phyloP scores from a whole-genome alignment of 92 coral and sea anemone genomes.

The Phymanthus crucifer region DNA sequence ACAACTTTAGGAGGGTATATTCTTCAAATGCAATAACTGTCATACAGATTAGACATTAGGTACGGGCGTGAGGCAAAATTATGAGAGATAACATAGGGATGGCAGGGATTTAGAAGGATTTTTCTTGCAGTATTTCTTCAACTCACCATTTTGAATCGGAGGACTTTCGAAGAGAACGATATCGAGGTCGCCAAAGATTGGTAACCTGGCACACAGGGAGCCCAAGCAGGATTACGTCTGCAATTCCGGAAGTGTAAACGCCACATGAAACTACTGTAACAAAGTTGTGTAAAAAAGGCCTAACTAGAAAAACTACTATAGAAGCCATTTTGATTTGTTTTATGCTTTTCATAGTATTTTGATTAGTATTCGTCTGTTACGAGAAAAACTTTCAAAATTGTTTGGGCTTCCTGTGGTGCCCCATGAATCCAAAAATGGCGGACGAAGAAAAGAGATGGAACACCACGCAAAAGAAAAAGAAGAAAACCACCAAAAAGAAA shows the following conservation, averaged over 20 bases:
- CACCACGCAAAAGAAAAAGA: conserved; percentile 6
- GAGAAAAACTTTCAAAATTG: no score
- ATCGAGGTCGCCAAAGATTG: conserved; percentile 57
- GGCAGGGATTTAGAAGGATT: conserved; percentile 29
- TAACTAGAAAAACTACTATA: neutral
- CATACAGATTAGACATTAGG: conserved; percentile 5
- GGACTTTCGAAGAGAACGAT: conserved; percentile 77
- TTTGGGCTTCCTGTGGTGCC: conserved; percentile 6
- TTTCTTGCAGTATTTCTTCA: neutral
- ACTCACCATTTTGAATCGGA: conserved; percentile 88
- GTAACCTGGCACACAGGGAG: conserved; percentile 40
- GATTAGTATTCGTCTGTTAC: no score
- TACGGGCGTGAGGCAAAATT: neutral
- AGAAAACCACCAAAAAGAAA: conserved; percentile 40
- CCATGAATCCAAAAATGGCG: conserved; percentile 53
- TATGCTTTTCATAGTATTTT: no score
- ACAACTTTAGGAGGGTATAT: neutral
- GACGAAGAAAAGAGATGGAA: conserved; percentile 19
- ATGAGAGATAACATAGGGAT: conserved; percentile 1
- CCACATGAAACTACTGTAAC: neutral
- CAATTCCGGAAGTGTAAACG: no score
- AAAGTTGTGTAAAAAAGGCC: neutral
- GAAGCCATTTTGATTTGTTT: no score
- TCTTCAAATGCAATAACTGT: neutral
- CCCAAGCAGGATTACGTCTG: conserved; percentile 9